These are phyloP conservation scores for Tyrannus savana DNA, from an alignment of 2,113 vertebrate genomes.

Conservation along the genomic window DNA sequence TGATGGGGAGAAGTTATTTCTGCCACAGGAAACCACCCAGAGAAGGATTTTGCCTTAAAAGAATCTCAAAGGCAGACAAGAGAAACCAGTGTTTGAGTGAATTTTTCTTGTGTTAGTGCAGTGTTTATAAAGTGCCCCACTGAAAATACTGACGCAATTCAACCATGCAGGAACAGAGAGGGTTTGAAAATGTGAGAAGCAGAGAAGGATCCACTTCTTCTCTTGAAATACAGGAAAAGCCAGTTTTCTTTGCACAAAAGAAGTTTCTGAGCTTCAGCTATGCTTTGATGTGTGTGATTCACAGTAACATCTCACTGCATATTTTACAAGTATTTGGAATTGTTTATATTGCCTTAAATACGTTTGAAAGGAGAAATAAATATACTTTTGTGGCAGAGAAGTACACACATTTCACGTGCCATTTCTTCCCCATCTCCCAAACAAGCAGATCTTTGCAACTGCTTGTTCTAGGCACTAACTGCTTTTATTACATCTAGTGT, in stretches of 20 bases:
- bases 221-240: not conserved
- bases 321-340: not conserved
- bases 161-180: not conserved
- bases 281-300: not conserved
- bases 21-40: not conserved
- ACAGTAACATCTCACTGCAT: not conserved
- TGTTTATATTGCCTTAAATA: not conserved
- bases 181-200: not conserved
- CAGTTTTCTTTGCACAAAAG: not conserved
- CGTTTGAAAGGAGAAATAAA: not conserved
- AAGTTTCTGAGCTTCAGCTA: not conserved
- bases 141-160: not conserved
- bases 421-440: not conserved
- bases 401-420: not conserved
- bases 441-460: not conserved
- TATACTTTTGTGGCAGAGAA: not conserved
- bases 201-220: not conserved
- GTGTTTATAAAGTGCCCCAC: not conserved
- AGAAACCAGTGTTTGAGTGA: not conserved
- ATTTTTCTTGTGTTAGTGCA: not conserved
- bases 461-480: not conserved
- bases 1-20: not conserved
- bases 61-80: not conserved
- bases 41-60: not conserved
- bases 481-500: not conserved